Evolutionary conservation across 2,797 vertebrate genomes (phyloP).

Genomic region (Aselliscus stoliczkanus): DNA sequence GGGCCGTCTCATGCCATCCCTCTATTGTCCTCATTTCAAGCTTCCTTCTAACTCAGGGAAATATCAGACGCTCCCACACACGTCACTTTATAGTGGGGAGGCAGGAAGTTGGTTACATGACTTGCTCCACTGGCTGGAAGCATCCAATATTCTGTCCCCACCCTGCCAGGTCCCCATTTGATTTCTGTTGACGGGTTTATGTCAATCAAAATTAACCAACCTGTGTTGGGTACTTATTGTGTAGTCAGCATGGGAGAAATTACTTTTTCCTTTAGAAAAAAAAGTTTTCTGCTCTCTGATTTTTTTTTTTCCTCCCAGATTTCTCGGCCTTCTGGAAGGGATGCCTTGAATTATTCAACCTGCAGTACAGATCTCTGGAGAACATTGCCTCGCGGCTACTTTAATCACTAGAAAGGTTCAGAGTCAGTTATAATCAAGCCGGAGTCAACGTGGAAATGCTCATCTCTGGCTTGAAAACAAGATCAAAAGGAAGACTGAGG

Average conservation of each 20-base stretch:
- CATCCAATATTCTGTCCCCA: not conserved
- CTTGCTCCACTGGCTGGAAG: not conserved
- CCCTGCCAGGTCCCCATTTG: not conserved
- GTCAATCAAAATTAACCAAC: constrained; percentile 57
- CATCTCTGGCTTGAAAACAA: constrained; percentile 62
- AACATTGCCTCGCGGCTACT: constrained; percentile 60
- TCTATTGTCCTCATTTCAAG: not conserved
- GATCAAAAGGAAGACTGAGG: constrained; percentile 61
- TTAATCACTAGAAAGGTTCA: constrained; percentile 74
- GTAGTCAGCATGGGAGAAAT: constrained; percentile 52
- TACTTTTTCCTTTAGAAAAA: constrained; percentile 42
- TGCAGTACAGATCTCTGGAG: constrained; percentile 59
- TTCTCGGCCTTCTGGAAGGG: constrained; percentile 56
- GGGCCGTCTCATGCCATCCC: not conserved
- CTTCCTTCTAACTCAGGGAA: not conserved
- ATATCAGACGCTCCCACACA: not conserved
- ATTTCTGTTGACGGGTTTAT: not conserved
- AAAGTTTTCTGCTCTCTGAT: constrained; percentile 36
- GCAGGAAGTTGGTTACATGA: not conserved
- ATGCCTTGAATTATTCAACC: constrained; percentile 73
- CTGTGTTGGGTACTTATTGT: constrained; percentile 36
- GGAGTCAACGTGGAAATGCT: constrained; percentile 58
- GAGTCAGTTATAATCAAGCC: constrained; percentile 73
- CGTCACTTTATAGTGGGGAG: not conserved
- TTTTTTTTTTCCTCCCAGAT: not conserved